These are phyloP conservation scores for Aphodius granarius DNA, from an alignment of 2,888 invertebrate species.

Conservation along the genomic window DNA sequence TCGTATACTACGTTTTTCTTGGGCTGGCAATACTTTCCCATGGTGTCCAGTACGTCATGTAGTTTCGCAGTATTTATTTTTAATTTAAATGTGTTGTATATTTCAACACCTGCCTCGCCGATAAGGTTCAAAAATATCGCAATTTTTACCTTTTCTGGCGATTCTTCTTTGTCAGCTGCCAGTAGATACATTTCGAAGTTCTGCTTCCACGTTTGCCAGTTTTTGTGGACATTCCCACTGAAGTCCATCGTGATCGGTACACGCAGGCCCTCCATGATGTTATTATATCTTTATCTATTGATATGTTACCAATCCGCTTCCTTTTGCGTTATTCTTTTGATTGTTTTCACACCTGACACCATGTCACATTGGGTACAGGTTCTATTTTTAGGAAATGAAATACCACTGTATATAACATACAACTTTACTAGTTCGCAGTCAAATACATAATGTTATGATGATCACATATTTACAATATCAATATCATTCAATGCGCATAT, in stretches of 20 bases:
- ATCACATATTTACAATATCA: no score
- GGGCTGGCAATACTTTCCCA: constrained; percentile 31
- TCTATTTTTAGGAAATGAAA: no score
- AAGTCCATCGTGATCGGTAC: neutral
- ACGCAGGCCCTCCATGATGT: neutral
- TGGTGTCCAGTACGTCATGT: constrained; percentile 10
- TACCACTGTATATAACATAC: no score
- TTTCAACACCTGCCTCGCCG: constrained; percentile 29
- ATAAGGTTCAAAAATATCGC: constrained; percentile 27
- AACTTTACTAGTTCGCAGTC: no score
- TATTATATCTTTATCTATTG: neutral
- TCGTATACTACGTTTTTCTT: constrained; percentile 32
- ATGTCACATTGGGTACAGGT: neutral
- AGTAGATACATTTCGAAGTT: constrained; percentile 18
- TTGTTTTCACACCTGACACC: neutral
- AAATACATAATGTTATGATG: no score
- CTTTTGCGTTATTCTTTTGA: neutral
- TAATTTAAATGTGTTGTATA: constrained; percentile 33
- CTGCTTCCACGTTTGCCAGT: constrained; percentile 18
- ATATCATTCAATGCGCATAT: no score
- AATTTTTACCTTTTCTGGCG: constrained; percentile 20
- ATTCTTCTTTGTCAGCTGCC: constrained; percentile 15
- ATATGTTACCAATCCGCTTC: neutral
- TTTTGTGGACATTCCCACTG: neutral
- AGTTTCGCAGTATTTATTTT: constrained; percentile 24